Conservation (phyloP, 2,797 vertebrate genomes). For the Eutrigla gurnardus region DNA sequence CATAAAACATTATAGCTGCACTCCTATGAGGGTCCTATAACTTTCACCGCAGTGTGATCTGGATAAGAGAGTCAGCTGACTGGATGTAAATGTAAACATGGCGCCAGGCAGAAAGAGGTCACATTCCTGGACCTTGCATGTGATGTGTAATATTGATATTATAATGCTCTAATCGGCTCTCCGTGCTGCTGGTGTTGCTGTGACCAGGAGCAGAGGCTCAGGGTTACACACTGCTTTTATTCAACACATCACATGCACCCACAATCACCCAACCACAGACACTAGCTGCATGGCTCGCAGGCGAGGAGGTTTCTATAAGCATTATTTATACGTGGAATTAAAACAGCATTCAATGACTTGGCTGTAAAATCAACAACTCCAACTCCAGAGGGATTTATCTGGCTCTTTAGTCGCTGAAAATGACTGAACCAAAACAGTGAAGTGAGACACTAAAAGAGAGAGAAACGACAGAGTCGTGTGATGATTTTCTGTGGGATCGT, state of each 20-base stretch:
- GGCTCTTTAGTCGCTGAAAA: background rate
- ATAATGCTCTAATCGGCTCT: conserved; percentile 34
- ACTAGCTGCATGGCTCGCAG: background rate
- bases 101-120: conserved; percentile 32
- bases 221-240: background rate
- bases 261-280: background rate
- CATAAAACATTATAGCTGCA: background rate
- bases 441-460: background rate
- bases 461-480: background rate
- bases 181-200: conserved; percentile 16
- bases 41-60: conserved; percentile 2
- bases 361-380: background rate
- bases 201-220: conserved; percentile 14
- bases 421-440: background rate
- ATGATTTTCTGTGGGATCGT: background rate
- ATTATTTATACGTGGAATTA: background rate
- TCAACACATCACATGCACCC: conserved; percentile 1
- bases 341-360: background rate
- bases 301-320: background rate
- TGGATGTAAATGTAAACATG: conserved; percentile 29
- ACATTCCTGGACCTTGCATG: conserved; percentile 59
- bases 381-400: too few species aligned
- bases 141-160: conserved; percentile 47
- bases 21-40: background rate
- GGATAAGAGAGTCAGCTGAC: conserved; percentile 39